Percentiles rank a stretch among this genome's conserved stretches.
phyloP scores from a whole-genome alignment of 2,888 invertebrate species.

The Xestia ashworthii region DNA sequence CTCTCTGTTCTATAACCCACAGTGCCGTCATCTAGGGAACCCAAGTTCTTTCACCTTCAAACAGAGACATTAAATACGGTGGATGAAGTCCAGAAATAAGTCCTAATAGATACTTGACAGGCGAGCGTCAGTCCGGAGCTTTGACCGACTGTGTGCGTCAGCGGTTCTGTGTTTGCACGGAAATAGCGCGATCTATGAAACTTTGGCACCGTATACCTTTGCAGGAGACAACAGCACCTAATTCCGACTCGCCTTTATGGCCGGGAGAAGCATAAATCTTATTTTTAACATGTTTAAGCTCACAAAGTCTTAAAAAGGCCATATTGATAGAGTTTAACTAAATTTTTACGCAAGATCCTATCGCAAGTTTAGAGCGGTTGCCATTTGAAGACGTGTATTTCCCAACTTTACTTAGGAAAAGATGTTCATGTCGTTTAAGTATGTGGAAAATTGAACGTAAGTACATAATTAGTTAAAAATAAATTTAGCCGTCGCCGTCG shows the following conservation, averaged over 20 bases:
- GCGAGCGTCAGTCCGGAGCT: constrained; percentile 74
- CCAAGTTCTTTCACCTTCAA: constrained; percentile 66
- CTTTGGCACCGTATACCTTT: constrained; percentile 83
- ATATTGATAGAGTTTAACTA: constrained; percentile 17
- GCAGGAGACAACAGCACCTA: constrained; percentile 81
- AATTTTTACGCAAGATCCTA: constrained; percentile 31
- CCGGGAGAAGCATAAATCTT: constrained; percentile 67
- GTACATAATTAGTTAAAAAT: constrained; percentile 45
- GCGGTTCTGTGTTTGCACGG: constrained; percentile 72
- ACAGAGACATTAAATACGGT: constrained; percentile 58
- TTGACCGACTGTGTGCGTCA: constrained; percentile 75
- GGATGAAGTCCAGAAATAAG: constrained; percentile 68
- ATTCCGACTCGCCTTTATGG: constrained; percentile 67
- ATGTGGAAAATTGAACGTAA: constrained; percentile 49
- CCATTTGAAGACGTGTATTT: constrained; percentile 44
- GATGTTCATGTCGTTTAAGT: constrained; percentile 46
- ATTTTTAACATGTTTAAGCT: constrained; percentile 52
- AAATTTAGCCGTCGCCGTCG: constrained; percentile 21
- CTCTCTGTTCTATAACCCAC: constrained; percentile 5
- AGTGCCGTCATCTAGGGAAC: constrained; percentile 30
- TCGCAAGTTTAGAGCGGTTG: constrained; percentile 26
- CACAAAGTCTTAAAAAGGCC: constrained; percentile 8
- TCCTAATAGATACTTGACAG: constrained; percentile 68
- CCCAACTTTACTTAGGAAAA: constrained; percentile 46
- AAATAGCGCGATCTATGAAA: constrained; percentile 82